A percentile compares a stretch with the other conserved stretches of the same genome.
phyloP scores from a whole-genome alignment of 2,888 invertebrate genomes.

The Drosophila cracens region DNA sequence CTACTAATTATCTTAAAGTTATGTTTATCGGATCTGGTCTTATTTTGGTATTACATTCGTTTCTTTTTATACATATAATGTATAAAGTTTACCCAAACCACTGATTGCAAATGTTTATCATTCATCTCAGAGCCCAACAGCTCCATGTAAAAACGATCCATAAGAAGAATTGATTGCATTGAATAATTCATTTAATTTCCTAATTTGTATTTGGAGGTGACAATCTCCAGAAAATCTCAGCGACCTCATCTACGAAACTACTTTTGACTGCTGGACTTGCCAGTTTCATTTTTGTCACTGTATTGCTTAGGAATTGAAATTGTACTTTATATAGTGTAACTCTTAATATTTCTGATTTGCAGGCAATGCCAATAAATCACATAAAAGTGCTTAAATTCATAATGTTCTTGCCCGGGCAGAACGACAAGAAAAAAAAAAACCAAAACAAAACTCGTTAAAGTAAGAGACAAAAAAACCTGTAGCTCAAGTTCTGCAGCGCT shows the following conservation, averaged over 20 bases:
- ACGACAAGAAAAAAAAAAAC: neutral
- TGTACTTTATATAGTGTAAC: too few relatives aligned
- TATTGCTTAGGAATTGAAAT: neutral
- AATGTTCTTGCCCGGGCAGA: constrained; percentile 19
- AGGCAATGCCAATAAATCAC: constrained; percentile 9
- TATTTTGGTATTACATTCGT: neutral
- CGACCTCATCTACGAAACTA: neutral
- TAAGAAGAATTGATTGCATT: neutral
- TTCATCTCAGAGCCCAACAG: too few relatives aligned
- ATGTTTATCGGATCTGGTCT: neutral
- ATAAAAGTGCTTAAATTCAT: constrained; percentile 21
- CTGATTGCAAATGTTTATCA: neutral
- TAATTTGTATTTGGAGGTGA: neutral
- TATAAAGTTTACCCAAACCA: neutral
- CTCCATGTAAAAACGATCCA: neutral
- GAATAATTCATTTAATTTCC: neutral
- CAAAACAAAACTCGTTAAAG: constrained; percentile 30
- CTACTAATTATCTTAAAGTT: neutral
- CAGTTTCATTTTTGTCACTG: neutral
- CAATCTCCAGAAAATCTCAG: too few relatives aligned
- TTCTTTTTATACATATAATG: neutral
- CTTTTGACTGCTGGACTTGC: neutral
- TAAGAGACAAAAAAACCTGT: constrained; percentile 34
- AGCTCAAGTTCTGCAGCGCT: constrained; percentile 53
- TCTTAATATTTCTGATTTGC: neutral